Evolutionary conservation across 2,797 vertebrate genomes (phyloP), one percentile per base, ranked within the genome.

Genomic region (Tenualosa thibaudeaui): DNA sequence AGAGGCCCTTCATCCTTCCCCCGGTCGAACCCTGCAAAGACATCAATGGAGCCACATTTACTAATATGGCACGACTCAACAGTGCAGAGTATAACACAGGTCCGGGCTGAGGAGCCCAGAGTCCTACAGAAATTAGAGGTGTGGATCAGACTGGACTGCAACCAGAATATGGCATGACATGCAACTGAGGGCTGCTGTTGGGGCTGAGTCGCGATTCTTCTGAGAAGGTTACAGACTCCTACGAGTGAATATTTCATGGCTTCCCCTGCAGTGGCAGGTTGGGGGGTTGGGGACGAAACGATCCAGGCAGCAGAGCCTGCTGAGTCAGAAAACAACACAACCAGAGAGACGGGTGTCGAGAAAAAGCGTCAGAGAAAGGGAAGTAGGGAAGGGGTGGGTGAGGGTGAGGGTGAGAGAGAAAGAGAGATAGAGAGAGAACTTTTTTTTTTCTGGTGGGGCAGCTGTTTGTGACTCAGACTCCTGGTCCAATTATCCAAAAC

Each of bases 1-100:
- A 93, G 95, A 94, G 97, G 96, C 46, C 90, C 90, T 85, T 99
- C 98, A 0, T 99, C 98, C 90, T 97, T 99, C 82, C 96, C 97
- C 93, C 96, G 95, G 86, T 99, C 98, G 87, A 98, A 98, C 91
- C 98, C 98, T 99, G 93, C 1, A 91, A 91, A 86, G 89, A 89
- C 83, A 82, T 84, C 22, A 62, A 15, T 78, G 83, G 53, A 31
- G 40, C 40, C 31, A 43, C 31, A 17, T 71, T 6, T 40, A 75
- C 85, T 78, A 46, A 40, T 12, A 75, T 58, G 56, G 19, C 56
- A 22, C 6, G 19, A n/a, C 4, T 5, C 56, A 58, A 5, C 46
- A 60, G 56, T 22, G 54, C 17, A 56, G 22, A 60, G 19, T 3
- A 60, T 37, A 37, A 68, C 62, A 68, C 24, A 68, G 62, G 10